Evolutionary conservation across 2,113 vertebrate genomes (phyloP).

Genomic region (Cyphomyrus discorhynchus): DNA sequence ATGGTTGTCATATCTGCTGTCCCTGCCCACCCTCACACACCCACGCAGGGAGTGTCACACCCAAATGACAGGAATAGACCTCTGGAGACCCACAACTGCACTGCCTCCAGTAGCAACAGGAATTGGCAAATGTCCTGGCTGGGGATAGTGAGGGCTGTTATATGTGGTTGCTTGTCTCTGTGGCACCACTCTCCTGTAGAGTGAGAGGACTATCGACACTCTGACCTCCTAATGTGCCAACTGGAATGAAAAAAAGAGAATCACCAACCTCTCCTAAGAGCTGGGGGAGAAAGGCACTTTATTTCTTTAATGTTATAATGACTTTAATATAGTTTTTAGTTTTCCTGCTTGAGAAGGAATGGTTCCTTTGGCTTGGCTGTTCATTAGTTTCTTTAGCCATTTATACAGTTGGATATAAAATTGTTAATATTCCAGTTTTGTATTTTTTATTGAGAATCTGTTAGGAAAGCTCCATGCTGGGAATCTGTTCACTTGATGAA

Average conservation of each 20-base stretch:
- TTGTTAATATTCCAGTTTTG: background rate
- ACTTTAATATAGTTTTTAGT: no score
- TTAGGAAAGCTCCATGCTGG: background rate
- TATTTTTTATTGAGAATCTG: background rate
- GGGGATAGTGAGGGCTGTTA: background rate
- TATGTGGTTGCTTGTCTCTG: background rate
- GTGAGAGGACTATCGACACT: background rate
- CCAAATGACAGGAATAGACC: background rate
- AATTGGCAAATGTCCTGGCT: background rate
- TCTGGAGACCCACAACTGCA: background rate
- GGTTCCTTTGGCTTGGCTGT: background rate
- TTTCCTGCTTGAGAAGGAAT: no score
- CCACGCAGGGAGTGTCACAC: background rate
- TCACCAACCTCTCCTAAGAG: background rate
- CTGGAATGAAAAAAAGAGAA: background rate
- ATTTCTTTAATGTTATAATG: no score
- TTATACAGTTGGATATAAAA: background rate
- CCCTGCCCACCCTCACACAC: background rate
- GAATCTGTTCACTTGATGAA: background rate
- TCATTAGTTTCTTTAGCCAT: background rate
- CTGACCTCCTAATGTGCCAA: background rate
- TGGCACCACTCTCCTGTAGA: background rate
- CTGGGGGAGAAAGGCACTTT: background rate
- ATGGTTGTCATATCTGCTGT: background rate
- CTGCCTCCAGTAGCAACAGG: background rate